A percentile compares a stretch with the other conserved stretches of the same genome.
phyloP scores from a whole-genome alignment of 2,888 invertebrate genomes.

The Hesperia comma region DNA sequence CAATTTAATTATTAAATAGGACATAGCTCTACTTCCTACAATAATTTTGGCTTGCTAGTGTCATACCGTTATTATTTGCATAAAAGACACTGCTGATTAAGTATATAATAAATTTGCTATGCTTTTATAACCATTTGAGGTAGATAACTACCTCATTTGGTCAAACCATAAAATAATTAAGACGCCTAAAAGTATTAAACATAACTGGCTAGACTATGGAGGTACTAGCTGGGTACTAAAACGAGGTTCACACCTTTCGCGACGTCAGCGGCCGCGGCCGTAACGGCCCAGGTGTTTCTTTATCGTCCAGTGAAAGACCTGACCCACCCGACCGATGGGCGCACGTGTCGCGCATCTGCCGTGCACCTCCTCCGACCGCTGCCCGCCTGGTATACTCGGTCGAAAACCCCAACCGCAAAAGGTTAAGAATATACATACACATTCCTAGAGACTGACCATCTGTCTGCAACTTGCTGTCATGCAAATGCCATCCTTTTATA shows the following conservation, averaged over 20 bases:
- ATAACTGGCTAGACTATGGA: conserved; percentile 19
- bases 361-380: conserved; percentile 42
- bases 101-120: not conserved
- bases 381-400: conserved; percentile 47
- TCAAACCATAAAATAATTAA: not conserved
- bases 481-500: conserved; percentile 21
- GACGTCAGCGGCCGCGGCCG: conserved; percentile 1
- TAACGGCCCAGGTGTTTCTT: conserved; percentile 31
- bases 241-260: conserved; percentile 31
- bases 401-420: conserved; percentile 26
- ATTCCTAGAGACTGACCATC: conserved; percentile 20
- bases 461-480: conserved; percentile 16
- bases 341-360: conserved; percentile 74
- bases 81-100: no score
- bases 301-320: conserved; percentile 36
- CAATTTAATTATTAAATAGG: no score
- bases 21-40: no score
- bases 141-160: not conserved
- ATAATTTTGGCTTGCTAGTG: no score
- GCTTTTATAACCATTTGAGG: no score
- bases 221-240: no score
- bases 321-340: conserved; percentile 46
- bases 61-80: no score
- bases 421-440: not conserved
- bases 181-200: conserved; percentile 6